A percentile compares a stretch with the other conserved stretches of the same genome.
phyloP scores from a whole-genome alignment of 2,113 vertebrate genomes.

The Scophthalmus maximus region DNA sequence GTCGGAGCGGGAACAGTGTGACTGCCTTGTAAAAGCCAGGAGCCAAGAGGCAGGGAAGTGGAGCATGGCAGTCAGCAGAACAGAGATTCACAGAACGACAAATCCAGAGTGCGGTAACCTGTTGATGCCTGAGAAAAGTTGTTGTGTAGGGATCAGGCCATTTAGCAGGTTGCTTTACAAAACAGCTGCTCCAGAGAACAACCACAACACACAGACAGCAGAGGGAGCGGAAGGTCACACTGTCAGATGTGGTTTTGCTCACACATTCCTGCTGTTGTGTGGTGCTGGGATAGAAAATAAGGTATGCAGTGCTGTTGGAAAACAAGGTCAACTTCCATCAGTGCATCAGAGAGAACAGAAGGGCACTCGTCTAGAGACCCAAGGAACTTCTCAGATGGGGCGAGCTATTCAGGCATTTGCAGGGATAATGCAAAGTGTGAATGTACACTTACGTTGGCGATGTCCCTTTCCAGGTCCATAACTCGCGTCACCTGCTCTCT shows the following conservation, averaged over 20 bases:
- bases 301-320: conserved; percentile 2
- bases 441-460: conserved; percentile 89
- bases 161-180: conserved; percentile 47
- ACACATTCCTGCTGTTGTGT: conserved; percentile 21
- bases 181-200: conserved; percentile 30
- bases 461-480: conserved; percentile 92
- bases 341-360: conserved; percentile 4
- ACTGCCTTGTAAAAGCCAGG: conserved; percentile 65
- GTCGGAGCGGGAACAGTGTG: conserved; percentile 51
- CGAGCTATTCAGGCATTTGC: neutral
- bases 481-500: conserved; percentile 84
- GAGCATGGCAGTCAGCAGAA: conserved; percentile 44
- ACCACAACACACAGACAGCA: conserved; percentile 18
- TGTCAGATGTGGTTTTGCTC: conserved; percentile 4
- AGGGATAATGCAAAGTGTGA: neutral
- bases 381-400: neutral
- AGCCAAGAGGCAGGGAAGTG: conserved; percentile 39
- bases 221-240: conserved; percentile 1
- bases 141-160: conserved; percentile 15
- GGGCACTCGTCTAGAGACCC: too few relatives aligned
- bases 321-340: neutral
- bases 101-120: conserved; percentile 40
- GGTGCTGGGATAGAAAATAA: conserved; percentile 10
- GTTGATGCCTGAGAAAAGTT: conserved; percentile 39
- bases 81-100: conserved; percentile 41